Base-by-base conservation (phyloP, 2,113 vertebrate genomes). In the Ardeotis arabs region DNA sequence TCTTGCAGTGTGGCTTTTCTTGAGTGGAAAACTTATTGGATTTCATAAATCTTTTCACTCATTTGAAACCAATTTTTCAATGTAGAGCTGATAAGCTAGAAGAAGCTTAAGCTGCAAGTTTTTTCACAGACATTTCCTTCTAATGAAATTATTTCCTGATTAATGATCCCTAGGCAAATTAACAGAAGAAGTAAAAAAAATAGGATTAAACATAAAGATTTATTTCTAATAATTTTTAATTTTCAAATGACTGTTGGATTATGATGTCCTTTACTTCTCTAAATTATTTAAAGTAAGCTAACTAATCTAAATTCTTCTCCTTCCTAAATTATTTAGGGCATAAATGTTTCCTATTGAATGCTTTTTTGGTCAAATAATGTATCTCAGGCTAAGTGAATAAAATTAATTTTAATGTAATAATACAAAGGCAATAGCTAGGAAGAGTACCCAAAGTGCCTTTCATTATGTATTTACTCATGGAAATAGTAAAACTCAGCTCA, bases 261-360 rank as follows among this genome's bases (percentile, higher is more conserved):
- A 91, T 28, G 72, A n/a, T 84, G 50, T 63, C 79, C 50, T 93
- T 95, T 94, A 81, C 52, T 90, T 37, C 56, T 77, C 25, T 98
- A 96, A 98, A 98, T 98, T 97, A 98, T 98, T 98, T 96, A 97
- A 97, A 95, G 63, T 31, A 96, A 97, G 80, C 24, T 87, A 87
- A 95, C 77, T 69, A 96, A 95, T 90, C 80, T 91, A 93, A 96
- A 92, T 95, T 95, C 29, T 97, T 95, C 76, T 94, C 49, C 79
- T 75, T 63, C 28, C 87, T 98, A 59, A 98, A 98, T 98, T 97
- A 98, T 98, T 97, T 96, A 97, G 53, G 39, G 12, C 37, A 92
- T 93, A 97, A 96, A 96, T 73, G 66, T 96, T 97, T 97, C 94
- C 94, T 91, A 29, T 93, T 96, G 90, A 95, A 97, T 81, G 90